Percentiles rank a stretch among this genome's conserved stretches.
phyloP scores from a whole-genome alignment of 2,113 vertebrate genomes.

The Pelusios castaneus region DNA sequence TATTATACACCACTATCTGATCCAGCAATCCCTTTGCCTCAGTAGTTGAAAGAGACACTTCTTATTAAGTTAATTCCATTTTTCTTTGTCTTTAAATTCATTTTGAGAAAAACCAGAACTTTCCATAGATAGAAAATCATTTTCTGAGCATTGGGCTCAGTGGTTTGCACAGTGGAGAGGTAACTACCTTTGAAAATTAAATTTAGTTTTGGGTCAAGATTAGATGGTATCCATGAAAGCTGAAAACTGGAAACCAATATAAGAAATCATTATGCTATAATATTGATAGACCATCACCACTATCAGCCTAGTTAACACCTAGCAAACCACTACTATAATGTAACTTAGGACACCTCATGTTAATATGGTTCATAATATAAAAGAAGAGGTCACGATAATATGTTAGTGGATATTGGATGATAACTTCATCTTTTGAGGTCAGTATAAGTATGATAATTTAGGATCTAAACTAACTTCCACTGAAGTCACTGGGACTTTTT shows the following conservation, averaged over 20 bases:
- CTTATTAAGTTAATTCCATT: neutral
- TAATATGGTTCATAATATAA: neutral
- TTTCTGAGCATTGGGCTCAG: neutral
- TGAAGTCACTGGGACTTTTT: neutral
- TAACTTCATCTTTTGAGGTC: neutral
- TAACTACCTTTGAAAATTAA: neutral
- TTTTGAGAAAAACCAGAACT: neutral
- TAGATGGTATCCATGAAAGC: neutral
- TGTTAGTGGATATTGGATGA: rapidly evolving
- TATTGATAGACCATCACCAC: neutral
- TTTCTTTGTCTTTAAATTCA: neutral
- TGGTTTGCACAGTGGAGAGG: neutral
- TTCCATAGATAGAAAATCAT: neutral
- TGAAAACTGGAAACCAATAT: neutral
- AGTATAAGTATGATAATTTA: neutral
- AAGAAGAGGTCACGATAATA: neutral
- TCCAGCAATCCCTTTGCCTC: neutral
- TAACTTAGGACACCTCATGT: neutral
- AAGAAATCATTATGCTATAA: neutral
- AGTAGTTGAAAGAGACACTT: neutral
- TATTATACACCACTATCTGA: neutral
- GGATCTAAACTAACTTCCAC: neutral
- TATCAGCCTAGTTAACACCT: neutral
- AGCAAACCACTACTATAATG: neutral
- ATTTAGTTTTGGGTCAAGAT: neutral